These are phyloP conservation scores for Hypomecis punctinalis DNA, from an alignment of 2,888 invertebrate species.

Conservation along the genomic window DNA sequence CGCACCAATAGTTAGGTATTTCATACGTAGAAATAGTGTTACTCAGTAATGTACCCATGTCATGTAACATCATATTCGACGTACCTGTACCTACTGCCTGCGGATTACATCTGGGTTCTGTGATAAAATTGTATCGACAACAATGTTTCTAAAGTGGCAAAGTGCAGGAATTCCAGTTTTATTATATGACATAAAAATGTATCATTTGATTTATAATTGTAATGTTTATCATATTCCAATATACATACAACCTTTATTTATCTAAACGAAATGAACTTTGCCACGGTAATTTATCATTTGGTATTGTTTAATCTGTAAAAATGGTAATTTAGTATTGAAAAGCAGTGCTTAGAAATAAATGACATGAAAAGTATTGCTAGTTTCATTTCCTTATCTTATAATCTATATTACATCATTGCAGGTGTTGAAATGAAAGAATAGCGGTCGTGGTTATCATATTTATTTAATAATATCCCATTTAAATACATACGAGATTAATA, in stretches of 20 bases:
- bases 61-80: conserved; percentile 8
- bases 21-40: conserved; percentile 29
- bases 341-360: conserved; percentile 80
- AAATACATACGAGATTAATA: conserved; percentile 19
- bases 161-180: conserved; percentile 13
- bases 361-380: conserved; percentile 51
- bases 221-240: not conserved
- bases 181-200: not conserved
- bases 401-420: too few relatives aligned
- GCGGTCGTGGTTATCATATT: conserved; percentile 15
- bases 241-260: not conserved
- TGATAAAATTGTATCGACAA: conserved; percentile 64
- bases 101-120: conserved; percentile 59
- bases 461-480: conserved; percentile 22
- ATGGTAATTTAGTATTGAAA: conserved; percentile 71
- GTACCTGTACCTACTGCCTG: not conserved
- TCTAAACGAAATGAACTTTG: conserved; percentile 51
- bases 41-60: conserved; percentile 15
- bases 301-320: conserved; percentile 65
- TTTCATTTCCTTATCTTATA: conserved; percentile 33
- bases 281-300: conserved; percentile 74
- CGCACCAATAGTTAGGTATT: conserved; percentile 43
- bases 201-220: conserved; percentile 1
- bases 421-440: not conserved
- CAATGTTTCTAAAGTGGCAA: conserved; percentile 44